phyloP scores from a whole-genome alignment of 92 coral and sea anemone genomes.

The Phymanthus crucifer region DNA sequence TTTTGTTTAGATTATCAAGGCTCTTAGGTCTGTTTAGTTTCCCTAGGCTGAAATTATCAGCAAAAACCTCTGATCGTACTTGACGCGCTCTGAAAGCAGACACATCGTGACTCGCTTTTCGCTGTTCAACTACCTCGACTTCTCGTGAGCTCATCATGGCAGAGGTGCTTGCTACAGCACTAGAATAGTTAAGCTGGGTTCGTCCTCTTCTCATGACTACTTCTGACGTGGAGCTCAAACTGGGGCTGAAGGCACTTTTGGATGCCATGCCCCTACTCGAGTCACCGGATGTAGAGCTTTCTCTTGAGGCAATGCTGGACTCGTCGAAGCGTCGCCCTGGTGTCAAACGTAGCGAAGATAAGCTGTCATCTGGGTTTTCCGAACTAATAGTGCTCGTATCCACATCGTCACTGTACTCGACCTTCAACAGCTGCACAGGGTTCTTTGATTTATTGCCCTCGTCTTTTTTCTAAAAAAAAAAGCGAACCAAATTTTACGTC shows the following conservation, averaged over 20 bases:
- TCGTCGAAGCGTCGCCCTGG: slow-evolving; percentile 66
- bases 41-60: slow-evolving; percentile 63
- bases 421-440: slow-evolving; percentile 74
- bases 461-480: slow-evolving; percentile 75
- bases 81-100: slow-evolving; percentile 85
- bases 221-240: slow-evolving; percentile 54
- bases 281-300: slow-evolving; percentile 82
- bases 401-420: slow-evolving; percentile 73
- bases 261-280: slow-evolving; percentile 46
- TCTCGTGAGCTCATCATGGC: slow-evolving; percentile 43
- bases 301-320: slow-evolving; percentile 76
- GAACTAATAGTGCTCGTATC: slow-evolving; percentile 43
- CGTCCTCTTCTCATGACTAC: slow-evolving; percentile 54
- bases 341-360: slow-evolving; percentile 39
- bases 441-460: slow-evolving; percentile 54
- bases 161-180: slow-evolving; percentile 56
- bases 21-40: slow-evolving; percentile 72
- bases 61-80: slow-evolving; percentile 73
- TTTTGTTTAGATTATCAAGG: slow-evolving; percentile 66
- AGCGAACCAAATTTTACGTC: neutral
- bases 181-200: slow-evolving; percentile 29
- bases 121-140: slow-evolving; percentile 33
- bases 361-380: slow-evolving; percentile 45
- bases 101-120: slow-evolving; percentile 63
- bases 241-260: slow-evolving; percentile 31